Conservation (phyloP, 2,888 invertebrate species). For the Campoplex nolae region DNA sequence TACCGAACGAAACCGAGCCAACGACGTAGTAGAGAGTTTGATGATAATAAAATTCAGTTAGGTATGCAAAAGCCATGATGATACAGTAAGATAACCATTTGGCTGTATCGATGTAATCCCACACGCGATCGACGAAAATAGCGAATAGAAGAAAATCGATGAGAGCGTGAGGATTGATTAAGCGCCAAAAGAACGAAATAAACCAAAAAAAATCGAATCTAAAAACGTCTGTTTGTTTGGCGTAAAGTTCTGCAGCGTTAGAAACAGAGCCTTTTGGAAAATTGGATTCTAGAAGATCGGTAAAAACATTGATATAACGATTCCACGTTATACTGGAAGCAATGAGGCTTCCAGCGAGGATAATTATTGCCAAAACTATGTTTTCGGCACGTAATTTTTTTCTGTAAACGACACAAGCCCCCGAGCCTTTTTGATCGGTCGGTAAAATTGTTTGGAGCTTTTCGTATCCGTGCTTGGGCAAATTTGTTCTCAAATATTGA, state of each 20-base stretch:
- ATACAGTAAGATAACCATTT: constrained; percentile 91
- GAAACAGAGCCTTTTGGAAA: constrained; percentile 76
- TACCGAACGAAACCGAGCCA: constrained; percentile 23
- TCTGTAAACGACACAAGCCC: constrained; percentile 79
- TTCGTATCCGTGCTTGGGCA: constrained; percentile 90
- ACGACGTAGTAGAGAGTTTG: constrained; percentile 83
- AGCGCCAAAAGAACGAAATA: constrained; percentile 91
- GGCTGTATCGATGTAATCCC: constrained; percentile 90
- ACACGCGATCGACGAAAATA: constrained; percentile 92
- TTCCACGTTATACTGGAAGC: constrained; percentile 93
- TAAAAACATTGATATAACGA: constrained; percentile 92
- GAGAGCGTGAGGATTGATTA: constrained; percentile 92
- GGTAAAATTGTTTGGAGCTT: constrained; percentile 87
- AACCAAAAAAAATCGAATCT: constrained; percentile 91
- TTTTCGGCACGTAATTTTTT: constrained; percentile 87
- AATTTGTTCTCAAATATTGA: constrained; percentile 90
- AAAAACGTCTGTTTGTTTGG: constrained; percentile 87
- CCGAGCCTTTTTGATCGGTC: constrained; percentile 84
- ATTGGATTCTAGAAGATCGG: constrained; percentile 90
- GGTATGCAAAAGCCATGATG: constrained; percentile 88
- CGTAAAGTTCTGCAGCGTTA: constrained; percentile 85
- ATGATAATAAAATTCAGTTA: constrained; percentile 90
- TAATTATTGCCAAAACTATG: constrained; percentile 88
- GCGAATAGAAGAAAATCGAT: constrained; percentile 91
- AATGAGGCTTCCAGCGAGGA: constrained; percentile 90